These are phyloP conservation scores for Colletes gigas DNA, from an alignment of 1,140 invertebrate species.

Conservation along the genomic window DNA sequence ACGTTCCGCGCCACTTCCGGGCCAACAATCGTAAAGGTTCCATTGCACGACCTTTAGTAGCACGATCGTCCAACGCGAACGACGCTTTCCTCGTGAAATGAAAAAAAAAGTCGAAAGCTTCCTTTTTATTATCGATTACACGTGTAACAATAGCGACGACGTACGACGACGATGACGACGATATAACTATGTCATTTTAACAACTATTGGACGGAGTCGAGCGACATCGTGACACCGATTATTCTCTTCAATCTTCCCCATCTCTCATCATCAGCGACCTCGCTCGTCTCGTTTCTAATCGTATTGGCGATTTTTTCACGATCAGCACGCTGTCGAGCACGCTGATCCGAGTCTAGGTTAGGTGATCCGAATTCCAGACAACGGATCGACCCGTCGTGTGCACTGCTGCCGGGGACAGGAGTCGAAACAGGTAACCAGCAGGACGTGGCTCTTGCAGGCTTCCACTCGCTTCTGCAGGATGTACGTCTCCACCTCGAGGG, in stretches of 20 bases:
- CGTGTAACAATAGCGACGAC: slow-evolving; percentile 57
- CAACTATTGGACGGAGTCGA: slow-evolving; percentile 68
- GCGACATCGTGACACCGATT: slow-evolving; percentile 56
- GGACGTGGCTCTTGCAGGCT: slow-evolving; percentile 82
- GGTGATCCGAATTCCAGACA: slow-evolving; percentile 68
- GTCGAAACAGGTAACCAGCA: slow-evolving; percentile 83
- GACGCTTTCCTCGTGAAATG: neutral
- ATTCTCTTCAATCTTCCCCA: neutral
- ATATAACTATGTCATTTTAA: slow-evolving; percentile 62
- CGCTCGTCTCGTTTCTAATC: slow-evolving; percentile 66
- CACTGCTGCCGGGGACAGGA: slow-evolving; percentile 67
- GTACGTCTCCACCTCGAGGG: slow-evolving; percentile 81
- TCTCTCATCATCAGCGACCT: slow-evolving; percentile 48
- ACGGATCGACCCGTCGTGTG: slow-evolving; percentile 52
- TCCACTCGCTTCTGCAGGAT: slow-evolving; percentile 82
- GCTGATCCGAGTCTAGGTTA: slow-evolving; percentile 75
- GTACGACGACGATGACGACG: slow-evolving; percentile 55
- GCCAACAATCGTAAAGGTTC: slow-evolving; percentile 39
- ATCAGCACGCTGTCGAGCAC: slow-evolving; percentile 74
- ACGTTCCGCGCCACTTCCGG: neutral
- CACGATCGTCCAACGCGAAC: slow-evolving; percentile 1
- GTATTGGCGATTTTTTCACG: slow-evolving; percentile 29
- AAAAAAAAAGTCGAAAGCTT: neutral
- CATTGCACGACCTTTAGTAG: slow-evolving; percentile 16
- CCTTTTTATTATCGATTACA: slow-evolving; percentile 27